A percentile compares a stretch with the other conserved stretches of the same genome.
Conservation (phyloP, 2,888 invertebrate genomes). For the Proisotoma minuta region DNA sequence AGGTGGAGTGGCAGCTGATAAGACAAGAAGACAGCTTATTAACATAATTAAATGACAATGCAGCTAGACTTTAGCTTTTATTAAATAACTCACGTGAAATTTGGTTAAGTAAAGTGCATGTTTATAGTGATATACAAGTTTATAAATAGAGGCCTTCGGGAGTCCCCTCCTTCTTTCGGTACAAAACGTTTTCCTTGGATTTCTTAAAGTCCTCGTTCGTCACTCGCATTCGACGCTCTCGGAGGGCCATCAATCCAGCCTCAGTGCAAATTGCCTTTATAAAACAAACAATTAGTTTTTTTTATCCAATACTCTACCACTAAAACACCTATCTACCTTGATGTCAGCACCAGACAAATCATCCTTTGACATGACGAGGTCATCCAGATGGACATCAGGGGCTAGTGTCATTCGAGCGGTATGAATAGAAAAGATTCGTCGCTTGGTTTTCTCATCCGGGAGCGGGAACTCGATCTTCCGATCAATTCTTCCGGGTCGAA, state of each 20-base stretch:
- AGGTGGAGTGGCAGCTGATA: no score
- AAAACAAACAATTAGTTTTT: neutral
- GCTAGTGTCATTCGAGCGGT: slow-evolving; percentile 98
- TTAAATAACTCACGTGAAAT: neutral
- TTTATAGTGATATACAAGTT: no score
- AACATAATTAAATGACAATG: no score
- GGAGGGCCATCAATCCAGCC: slow-evolving; percentile 93
- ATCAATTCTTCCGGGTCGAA: slow-evolving; percentile 97
- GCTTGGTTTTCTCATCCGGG: slow-evolving; percentile 97
- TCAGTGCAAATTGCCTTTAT: slow-evolving; percentile 95
- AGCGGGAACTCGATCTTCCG: slow-evolving; percentile 98
- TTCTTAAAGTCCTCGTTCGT: slow-evolving; percentile 99
- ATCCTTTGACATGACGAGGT: slow-evolving; percentile 98
- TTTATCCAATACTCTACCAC: slow-evolving; percentile 1
- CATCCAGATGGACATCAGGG: slow-evolving; percentile 92
- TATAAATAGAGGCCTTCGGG: slow-evolving; percentile 98
- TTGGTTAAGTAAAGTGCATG: neutral
- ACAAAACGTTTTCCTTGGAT: slow-evolving; percentile 97
- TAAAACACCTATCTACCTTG: slow-evolving; percentile 59
- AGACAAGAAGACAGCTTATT: no score
- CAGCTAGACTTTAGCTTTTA: no score
- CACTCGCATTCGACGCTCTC: slow-evolving; percentile 98
- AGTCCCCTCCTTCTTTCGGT: slow-evolving; percentile 98
- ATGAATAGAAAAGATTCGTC: slow-evolving; percentile 95
- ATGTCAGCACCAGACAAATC: slow-evolving; percentile 97